Evolutionary conservation across 2,888 invertebrate species (phyloP).

Genomic region (Encarsia formosa): DNA sequence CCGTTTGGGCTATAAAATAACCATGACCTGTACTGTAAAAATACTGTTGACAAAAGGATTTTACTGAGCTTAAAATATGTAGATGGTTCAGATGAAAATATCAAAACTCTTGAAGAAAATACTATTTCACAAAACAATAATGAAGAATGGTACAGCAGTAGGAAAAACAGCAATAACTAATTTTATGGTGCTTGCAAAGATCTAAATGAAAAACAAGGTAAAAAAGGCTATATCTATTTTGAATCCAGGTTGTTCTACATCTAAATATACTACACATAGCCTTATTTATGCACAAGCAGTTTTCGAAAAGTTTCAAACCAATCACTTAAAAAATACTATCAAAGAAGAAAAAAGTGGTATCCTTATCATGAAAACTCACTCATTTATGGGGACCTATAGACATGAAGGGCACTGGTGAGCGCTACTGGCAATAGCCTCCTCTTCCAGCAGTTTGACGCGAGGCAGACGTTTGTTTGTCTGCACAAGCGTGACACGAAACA

Average conservation of each 20-base stretch:
- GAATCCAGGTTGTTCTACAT: not conserved
- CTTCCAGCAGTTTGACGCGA: no score
- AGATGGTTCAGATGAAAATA: not conserved
- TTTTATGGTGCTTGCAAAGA: conserved; percentile 4
- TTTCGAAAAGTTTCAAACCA: not conserved
- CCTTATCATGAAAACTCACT: conserved; percentile 16
- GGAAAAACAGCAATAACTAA: not conserved
- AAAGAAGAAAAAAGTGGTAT: conserved; percentile 13
- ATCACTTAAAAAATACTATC: not conserved
- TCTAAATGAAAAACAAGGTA: not conserved
- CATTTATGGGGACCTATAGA: conserved; percentile 24
- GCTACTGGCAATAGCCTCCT: no score
- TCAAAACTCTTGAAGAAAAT: not conserved
- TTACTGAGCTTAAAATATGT: not conserved
- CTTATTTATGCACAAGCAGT: conserved; percentile 5
- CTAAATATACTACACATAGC: conserved; percentile 2
- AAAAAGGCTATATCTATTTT: not conserved
- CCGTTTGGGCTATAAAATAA: not conserved
- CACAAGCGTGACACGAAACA: no score
- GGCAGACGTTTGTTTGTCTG: no score
- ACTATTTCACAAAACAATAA: conserved; percentile 1
- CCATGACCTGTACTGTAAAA: not conserved
- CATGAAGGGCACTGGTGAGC: no score
- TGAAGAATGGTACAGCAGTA: not conserved
- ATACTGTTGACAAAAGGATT: not conserved